Evolutionary conservation across 2,113 vertebrate genomes (phyloP).

Genomic region (Megaceryle torquata): DNA sequence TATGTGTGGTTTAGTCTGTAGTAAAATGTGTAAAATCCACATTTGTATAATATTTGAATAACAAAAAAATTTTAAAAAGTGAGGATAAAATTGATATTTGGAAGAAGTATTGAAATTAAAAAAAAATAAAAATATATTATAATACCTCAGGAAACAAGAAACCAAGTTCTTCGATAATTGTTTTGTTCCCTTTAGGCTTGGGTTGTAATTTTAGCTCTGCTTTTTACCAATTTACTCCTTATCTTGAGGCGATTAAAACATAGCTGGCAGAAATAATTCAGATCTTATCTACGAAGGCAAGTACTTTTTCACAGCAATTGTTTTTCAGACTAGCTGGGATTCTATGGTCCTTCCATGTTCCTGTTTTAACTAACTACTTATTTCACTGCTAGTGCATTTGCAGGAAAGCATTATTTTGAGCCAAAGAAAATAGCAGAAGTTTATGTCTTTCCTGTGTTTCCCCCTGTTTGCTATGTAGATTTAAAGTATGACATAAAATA

Average conservation of each 20-base stretch:
- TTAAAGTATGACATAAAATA: neutral
- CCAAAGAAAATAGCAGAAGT: neutral
- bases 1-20: neutral
- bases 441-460: neutral
- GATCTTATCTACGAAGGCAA: neutral
- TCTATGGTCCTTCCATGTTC: neutral
- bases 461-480: neutral
- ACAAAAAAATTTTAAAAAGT: neutral
- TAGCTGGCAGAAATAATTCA: neutral
- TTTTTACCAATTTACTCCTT: neutral
- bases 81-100: neutral
- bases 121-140: neutral
- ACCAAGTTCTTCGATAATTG: neutral
- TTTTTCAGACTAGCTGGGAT: neutral
- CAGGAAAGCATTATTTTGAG: neutral
- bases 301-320: accelerated
- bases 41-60: neutral
- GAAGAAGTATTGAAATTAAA: neutral
- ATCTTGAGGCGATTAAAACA: neutral
- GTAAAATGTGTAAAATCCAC: neutral
- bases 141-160: neutral
- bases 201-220: neutral
- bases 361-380: neutral
- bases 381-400: neutral
- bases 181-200: neutral